phyloP scores from a whole-genome alignment of 2,113 vertebrate genomes.

The Pandion haliaetus region DNA sequence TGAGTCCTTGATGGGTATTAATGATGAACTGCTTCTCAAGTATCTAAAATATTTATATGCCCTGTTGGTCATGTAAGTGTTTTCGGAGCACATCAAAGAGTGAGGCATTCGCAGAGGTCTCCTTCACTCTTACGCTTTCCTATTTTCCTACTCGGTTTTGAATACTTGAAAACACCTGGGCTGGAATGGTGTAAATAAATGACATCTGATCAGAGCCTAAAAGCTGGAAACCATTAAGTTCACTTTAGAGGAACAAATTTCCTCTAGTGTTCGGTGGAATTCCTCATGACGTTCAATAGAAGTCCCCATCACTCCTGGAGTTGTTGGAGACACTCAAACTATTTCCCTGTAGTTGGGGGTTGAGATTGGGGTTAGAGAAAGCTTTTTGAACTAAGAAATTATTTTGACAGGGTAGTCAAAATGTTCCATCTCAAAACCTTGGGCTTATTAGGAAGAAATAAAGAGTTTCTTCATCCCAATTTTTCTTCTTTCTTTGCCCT shows the following conservation, averaged over 20 bases:
- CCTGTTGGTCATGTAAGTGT: neutral
- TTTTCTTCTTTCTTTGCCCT: neutral
- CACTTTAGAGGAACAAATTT: constrained; percentile 15
- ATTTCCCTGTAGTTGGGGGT: neutral
- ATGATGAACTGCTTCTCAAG: neutral
- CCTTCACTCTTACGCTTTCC: neutral
- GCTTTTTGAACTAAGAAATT: neutral
- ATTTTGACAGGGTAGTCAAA: neutral
- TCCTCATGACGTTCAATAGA: neutral
- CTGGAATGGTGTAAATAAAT: constrained; percentile 23
- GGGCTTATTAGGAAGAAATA: neutral
- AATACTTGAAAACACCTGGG: constrained; percentile 6
- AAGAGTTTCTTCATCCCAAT: neutral
- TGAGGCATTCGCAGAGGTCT: neutral
- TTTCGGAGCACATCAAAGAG: neutral
- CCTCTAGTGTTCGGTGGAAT: neutral
- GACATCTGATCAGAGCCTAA: neutral
- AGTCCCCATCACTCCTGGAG: neutral
- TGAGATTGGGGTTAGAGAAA: neutral
- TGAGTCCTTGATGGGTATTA: neutral
- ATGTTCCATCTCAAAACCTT: neutral
- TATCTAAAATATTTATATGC: constrained; percentile 14
- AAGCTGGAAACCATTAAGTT: constrained; percentile 4
- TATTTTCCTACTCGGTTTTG: neutral
- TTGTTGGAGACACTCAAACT: neutral